Evolutionary conservation across 2,797 vertebrate species (phyloP), one percentile per base, ranked within the genome.

Genomic region (Galaxias olidus): DNA sequence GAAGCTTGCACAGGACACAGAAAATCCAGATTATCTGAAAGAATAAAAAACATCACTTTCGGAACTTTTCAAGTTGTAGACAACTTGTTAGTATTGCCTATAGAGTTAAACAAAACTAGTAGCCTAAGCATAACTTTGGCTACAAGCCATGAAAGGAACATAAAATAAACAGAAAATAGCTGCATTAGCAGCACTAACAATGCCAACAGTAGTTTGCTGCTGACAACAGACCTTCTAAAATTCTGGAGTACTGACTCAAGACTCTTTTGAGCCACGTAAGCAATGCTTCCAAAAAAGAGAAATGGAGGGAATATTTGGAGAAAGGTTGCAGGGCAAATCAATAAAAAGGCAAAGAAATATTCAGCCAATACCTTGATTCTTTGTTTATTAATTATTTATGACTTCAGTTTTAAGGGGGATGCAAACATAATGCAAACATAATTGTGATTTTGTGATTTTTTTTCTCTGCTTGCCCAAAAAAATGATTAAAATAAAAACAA

Each of bases 251-350:
- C 63, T 62, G 69, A 73, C 60, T 73, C 43, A 45, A 49, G 70
- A 61, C 8, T 54, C 59, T 65, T 76, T 82, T 82, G 63, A 79
- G 68, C 73, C 71, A 63, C 13, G 55, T 73, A 63, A 62, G 74
- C 68, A 73, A 66, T 56, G 73, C 49, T 69, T 72, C 30, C 47
- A 63, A 46, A 18, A n/a, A 62, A 71, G 65, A 79, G 60, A 71
- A 78, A 77, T 58, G 19, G 51, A 68, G 40, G 45, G 6, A 15
- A 14, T 48, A 44, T 20, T 12, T 40, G 63, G 59, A 51, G 45
- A 30, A 30, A 69, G 65, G 58, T 51, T 57, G 19, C 55, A 64
- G 55, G 43, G 65, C 47, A 59, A 30, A 78, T 82, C 73, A 74
- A 81, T 81, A 78, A 72, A 43, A 50, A 30, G 11, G 47, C 11